These are phyloP conservation scores for Ypsolopha scabrella DNA, from an alignment of 2,888 invertebrate species.

Conservation along the genomic window DNA sequence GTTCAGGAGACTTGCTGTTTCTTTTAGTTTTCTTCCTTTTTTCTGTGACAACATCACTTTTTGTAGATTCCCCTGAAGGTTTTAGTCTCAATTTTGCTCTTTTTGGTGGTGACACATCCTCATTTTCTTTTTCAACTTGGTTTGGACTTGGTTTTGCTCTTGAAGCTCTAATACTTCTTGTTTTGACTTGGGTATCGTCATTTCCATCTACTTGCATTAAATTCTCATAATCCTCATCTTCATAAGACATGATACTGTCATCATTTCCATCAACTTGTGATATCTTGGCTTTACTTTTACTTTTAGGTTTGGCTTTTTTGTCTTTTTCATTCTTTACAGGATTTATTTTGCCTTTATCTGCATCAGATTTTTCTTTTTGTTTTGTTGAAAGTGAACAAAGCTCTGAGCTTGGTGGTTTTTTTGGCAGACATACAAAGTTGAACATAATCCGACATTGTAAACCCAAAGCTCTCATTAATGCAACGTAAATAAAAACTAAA, in stretches of 20 bases:
- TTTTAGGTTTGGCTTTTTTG: slow-evolving; percentile 1
- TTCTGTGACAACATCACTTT: slow-evolving; percentile 6
- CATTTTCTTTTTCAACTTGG: slow-evolving; percentile 13
- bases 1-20: slow-evolving; percentile 7
- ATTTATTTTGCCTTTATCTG: slow-evolving; percentile 7
- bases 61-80: slow-evolving; percentile 4
- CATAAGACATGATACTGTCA: slow-evolving; percentile 27
- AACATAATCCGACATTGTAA: slow-evolving; percentile 84
- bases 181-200: slow-evolving; percentile 25
- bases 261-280: slow-evolving; percentile 70
- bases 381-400: slow-evolving; percentile 72
- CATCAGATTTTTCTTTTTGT: slow-evolving; percentile 21
- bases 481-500: slow-evolving; percentile 80
- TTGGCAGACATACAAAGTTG: slow-evolving; percentile 81
- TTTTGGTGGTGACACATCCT: slow-evolving; percentile 43
- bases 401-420: slow-evolving; percentile 75
- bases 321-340: slow-evolving; percentile 9
- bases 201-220: slow-evolving; percentile 47
- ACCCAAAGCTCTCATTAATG: slow-evolving; percentile 82
- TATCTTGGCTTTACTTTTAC: slow-evolving; percentile 21
- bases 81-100: slow-evolving; percentile 21
- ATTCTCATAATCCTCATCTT: slow-evolving; percentile 22
- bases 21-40: slow-evolving; percentile 6
- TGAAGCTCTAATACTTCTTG: slow-evolving; percentile 24
- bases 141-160: slow-evolving; percentile 24